Base-by-base conservation (phyloP, 2,888 invertebrate genomes). In the Furcula furcula region DNA sequence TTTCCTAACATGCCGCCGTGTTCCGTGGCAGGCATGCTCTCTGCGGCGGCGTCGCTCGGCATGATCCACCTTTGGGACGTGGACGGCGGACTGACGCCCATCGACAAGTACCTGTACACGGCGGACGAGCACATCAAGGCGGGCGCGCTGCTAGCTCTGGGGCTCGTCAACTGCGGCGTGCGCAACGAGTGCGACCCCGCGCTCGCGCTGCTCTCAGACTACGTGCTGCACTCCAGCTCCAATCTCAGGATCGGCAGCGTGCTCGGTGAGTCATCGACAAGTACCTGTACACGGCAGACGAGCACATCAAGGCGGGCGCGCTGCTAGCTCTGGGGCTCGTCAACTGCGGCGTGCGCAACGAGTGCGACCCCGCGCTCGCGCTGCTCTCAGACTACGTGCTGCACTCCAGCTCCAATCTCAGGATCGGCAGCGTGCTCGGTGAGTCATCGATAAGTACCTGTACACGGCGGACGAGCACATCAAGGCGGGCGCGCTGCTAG, bases 161-260 rank as follows among this genome's bases (percentile, higher is more conserved):
- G 99, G 22, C 95, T 99, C 32, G 98, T 99, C 9, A 99, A 98
- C 76, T 97, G 97, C 67, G 98, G 99, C 15, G 97, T 99, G 2
- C 92, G 97, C 31, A 98, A 98, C 76, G 98, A 99, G 69, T 99
- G 98, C 70, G 99, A 99, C 80, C 99, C 99, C 0, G 99, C 99
- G 0, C 90, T 98, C 29, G 99, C 99, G 2, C 87, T 99, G 36
- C 90, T 99, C 0, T 95, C 97, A 0, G 99, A 99, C 74, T 99
- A 98, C 73, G 95, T 99, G 10, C 90, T 94, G 34, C 95, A 97
- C 74, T 93, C 92, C 26, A 97, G 93, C 74, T 91, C 93, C 19
- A 94, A 93, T 1, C 93, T 98, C 84, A 92, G 97, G 60, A 94
- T 96, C 59, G 97, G 98, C 12, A 94, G 97, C 37, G 94, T 97